phyloP scores from a whole-genome alignment of 2,113 vertebrate species.

The Poeciliopsis occidentalis region DNA sequence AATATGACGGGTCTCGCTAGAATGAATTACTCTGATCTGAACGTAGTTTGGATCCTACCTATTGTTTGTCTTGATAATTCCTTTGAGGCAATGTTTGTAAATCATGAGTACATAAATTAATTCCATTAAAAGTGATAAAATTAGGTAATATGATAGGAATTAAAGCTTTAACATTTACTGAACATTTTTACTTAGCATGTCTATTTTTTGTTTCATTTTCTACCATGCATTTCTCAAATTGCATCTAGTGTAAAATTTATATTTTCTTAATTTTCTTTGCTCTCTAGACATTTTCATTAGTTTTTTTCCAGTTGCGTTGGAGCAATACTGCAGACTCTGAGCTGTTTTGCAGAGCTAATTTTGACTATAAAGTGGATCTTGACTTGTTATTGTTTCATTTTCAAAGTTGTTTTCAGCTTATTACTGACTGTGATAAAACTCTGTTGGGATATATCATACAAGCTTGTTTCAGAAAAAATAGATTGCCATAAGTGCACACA shows the following conservation, averaged over 20 bases:
- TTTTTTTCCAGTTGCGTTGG: not conserved
- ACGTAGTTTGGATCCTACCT: too few relatives aligned
- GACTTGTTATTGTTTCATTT: constrained; percentile 25
- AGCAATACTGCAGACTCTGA: not conserved
- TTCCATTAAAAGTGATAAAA: not conserved
- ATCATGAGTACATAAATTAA: not conserved
- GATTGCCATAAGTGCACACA: constrained; percentile 35
- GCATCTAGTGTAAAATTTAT: not conserved
- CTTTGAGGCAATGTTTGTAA: not conserved
- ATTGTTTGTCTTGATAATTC: not conserved
- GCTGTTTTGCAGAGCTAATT: not conserved
- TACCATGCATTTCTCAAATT: not conserved
- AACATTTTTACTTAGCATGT: not conserved
- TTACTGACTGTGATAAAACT: constrained; percentile 39
- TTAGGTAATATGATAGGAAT: not conserved
- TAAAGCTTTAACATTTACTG: not conserved
- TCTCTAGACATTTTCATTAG: not conserved
- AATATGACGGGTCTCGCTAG: not conserved
- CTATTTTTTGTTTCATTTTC: not conserved
- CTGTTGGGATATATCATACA: not conserved
- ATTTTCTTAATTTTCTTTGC: not conserved
- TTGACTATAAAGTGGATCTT: not conserved
- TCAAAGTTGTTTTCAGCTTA: constrained; percentile 51
- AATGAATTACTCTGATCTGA: too few relatives aligned
- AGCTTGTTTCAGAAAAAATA: constrained; percentile 19